Percentiles rank a stretch among this genome's conserved stretches.
These are phyloP conservation scores for Trichogramma pretiosum DNA, from an alignment of 1,140 invertebrate species.

Conservation along the genomic window DNA sequence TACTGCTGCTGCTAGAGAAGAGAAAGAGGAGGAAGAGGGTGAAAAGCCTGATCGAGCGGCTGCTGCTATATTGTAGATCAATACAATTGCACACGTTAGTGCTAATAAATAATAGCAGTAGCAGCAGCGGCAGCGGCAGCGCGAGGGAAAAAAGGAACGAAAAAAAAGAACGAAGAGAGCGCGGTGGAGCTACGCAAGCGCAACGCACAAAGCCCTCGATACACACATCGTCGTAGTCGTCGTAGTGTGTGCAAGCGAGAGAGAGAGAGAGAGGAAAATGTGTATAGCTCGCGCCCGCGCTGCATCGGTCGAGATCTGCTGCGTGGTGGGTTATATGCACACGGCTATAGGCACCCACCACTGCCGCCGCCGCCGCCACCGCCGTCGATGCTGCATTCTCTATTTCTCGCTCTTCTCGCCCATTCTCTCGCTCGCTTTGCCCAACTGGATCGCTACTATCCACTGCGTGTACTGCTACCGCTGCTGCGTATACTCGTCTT, in stretches of 20 bases:
- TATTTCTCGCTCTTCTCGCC: slow-evolving; percentile 24
- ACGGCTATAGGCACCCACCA: not conserved
- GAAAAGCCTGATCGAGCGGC: slow-evolving; percentile 28
- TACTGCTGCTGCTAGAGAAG: not conserved
- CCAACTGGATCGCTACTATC: slow-evolving; percentile 8
- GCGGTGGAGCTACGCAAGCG: slow-evolving; percentile 46
- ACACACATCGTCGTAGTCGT: slow-evolving; percentile 41
- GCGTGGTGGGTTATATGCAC: no score
- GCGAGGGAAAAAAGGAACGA: slow-evolving; percentile 29
- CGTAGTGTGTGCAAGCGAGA: no score
- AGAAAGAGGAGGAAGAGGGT: slow-evolving; percentile 19
- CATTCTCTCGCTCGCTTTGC: slow-evolving; percentile 20
- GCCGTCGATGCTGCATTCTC: slow-evolving; percentile 21
- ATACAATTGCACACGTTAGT: slow-evolving; percentile 49
- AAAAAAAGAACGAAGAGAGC: slow-evolving; percentile 46
- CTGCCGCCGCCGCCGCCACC: no score
- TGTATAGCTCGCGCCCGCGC: no score
- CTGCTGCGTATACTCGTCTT: slow-evolving; percentile 36
- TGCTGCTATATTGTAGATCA: slow-evolving; percentile 45
- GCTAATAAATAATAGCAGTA: slow-evolving; percentile 50
- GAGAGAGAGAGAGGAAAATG: no score
- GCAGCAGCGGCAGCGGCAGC: slow-evolving; percentile 36
- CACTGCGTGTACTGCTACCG: slow-evolving; percentile 24
- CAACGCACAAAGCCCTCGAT: slow-evolving; percentile 48
- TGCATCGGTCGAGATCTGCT: no score